These are phyloP conservation scores for Tuberolachnus salignus DNA, from an alignment of 2,888 invertebrate genomes.

Conservation along the genomic window DNA sequence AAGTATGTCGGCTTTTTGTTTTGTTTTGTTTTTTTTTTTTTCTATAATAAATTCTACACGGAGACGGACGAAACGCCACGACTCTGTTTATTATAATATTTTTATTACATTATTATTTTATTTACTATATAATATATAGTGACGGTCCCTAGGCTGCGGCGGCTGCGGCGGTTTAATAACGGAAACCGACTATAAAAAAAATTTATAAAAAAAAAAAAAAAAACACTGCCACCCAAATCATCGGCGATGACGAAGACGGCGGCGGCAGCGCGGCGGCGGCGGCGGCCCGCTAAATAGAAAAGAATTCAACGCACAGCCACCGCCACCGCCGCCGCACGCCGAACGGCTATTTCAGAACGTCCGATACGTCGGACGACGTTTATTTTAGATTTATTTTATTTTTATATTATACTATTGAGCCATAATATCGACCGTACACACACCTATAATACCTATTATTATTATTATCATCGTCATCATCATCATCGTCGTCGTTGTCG, in stretches of 20 bases:
- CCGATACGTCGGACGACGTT: slow-evolving; percentile 41
- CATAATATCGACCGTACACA: no score
- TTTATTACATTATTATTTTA: background rate
- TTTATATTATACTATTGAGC: slow-evolving; percentile 28
- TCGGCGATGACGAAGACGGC: slow-evolving; percentile 11
- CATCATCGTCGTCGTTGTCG: no score
- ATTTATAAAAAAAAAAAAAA: background rate
- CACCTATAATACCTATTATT: no score
- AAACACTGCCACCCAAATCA: slow-evolving; percentile 29
- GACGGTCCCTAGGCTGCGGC: slow-evolving; percentile 24
- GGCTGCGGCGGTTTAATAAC: slow-evolving; percentile 24
- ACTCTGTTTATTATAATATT: background rate
- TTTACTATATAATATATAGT: background rate
- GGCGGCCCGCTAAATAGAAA: slow-evolving; percentile 42
- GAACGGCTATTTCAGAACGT: slow-evolving; percentile 52
- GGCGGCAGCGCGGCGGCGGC: slow-evolving; percentile 21
- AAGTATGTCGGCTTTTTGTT: no score
- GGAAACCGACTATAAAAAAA: slow-evolving; percentile 41
- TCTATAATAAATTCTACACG: no score
- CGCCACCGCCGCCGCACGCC: slow-evolving; percentile 12
- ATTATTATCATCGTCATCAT: no score
- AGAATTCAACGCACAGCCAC: slow-evolving; percentile 42
- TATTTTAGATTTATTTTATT: slow-evolving; percentile 53
- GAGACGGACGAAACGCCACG: no score
- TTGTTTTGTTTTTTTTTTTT: no score